Evolutionary conservation across 1,140 invertebrate genomes (phyloP).

Genomic region (Drosophila bocki): DNA sequence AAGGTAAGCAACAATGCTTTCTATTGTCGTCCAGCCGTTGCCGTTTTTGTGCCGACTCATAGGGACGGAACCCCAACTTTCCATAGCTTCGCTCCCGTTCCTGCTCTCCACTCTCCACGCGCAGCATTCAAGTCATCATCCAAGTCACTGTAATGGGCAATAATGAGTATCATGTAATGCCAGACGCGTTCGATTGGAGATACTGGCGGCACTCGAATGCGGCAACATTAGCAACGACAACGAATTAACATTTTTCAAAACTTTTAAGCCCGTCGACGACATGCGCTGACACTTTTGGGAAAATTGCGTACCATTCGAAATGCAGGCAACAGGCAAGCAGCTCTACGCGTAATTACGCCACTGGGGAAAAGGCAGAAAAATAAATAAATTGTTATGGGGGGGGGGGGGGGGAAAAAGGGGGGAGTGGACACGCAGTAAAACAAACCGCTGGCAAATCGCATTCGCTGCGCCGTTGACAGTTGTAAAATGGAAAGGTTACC

Average conservation of each 20-base stretch:
- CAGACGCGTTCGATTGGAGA: slow-evolving; percentile 47
- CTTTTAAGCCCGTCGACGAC: slow-evolving; percentile 33
- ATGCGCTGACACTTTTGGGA: slow-evolving; percentile 77
- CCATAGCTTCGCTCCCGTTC: slow-evolving; percentile 23
- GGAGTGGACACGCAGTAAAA: slow-evolving; percentile 26
- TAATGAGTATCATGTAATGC: slow-evolving; percentile 77
- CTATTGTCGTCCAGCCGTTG: slow-evolving; percentile 19
- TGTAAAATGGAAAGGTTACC: slow-evolving; percentile 78
- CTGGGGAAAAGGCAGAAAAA: slow-evolving; percentile 22
- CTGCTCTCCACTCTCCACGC: not conserved
- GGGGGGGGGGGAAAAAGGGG: not conserved
- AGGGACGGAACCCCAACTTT: slow-evolving; percentile 50
- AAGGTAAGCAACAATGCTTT: slow-evolving; percentile 64
- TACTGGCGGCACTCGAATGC: slow-evolving; percentile 38
- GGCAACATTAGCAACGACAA: slow-evolving; percentile 34
- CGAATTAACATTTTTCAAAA: slow-evolving; percentile 74
- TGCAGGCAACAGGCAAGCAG: slow-evolving; percentile 48
- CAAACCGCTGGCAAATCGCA: slow-evolving; percentile 56
- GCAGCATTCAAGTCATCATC: slow-evolving; percentile 24
- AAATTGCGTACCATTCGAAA: slow-evolving; percentile 73
- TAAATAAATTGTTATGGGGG: slow-evolving; percentile 8
- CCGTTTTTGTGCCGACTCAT: slow-evolving; percentile 65
- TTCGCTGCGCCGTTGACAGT: slow-evolving; percentile 66
- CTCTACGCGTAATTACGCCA: slow-evolving; percentile 60
- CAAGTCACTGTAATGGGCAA: slow-evolving; percentile 53